A percentile compares a stretch with the other conserved stretches of the same genome.
phyloP scores from a whole-genome alignment of 2,113 vertebrate genomes.

The Accipiter virgatus region DNA sequence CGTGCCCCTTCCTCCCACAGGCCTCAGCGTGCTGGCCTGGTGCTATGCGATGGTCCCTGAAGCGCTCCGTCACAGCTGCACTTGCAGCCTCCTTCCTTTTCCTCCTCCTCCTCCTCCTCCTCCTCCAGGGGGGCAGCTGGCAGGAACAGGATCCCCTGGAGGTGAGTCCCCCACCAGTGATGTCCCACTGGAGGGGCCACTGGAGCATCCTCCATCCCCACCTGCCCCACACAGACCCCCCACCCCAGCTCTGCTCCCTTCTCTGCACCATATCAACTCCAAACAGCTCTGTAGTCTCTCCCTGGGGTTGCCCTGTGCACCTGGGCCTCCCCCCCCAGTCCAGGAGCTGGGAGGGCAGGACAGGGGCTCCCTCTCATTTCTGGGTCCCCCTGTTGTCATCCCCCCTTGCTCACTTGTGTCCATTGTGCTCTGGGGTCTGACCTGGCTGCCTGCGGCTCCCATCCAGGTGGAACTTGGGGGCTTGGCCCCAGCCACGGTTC shows the following conservation, averaged over 20 bases:
- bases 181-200: not conserved
- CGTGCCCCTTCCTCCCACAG: not conserved
- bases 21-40: not conserved
- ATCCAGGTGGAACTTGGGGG: not conserved
- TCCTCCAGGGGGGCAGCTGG: not conserved
- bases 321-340: not conserved
- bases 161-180: not conserved
- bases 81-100: not conserved
- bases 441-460: not conserved
- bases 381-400: not conserved
- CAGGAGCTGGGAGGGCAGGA: not conserved
- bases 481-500: fast-evolving
- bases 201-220: not conserved
- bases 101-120: not conserved
- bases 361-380: not conserved
- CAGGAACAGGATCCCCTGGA: not conserved
- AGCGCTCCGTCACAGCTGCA: not conserved
- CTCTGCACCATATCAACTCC: not conserved
- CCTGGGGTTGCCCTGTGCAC: not conserved
- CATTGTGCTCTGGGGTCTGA: not conserved
- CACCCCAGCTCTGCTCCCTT: not conserved
- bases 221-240: not conserved
- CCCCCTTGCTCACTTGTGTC: fast-evolving
- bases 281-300: not conserved
- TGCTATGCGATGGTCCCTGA: conserved; percentile 48